Conservation (phyloP, 2,113 vertebrate species). For the Anoura caudifer region DNA sequence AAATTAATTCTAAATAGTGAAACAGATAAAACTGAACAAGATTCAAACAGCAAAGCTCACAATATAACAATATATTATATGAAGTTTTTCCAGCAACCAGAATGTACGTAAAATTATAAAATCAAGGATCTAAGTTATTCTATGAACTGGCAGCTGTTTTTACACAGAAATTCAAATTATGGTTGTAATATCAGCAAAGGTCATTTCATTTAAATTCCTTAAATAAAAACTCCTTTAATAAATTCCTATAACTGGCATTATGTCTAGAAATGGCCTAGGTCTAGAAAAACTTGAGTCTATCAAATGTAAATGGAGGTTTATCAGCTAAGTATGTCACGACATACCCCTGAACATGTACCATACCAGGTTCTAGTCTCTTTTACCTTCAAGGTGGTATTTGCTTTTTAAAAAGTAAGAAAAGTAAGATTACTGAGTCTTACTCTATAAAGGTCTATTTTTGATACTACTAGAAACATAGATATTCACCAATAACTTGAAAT, state of each 20-base stretch:
- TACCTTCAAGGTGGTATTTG: not conserved
- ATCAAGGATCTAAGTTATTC: not conserved
- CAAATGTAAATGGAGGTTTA: not conserved
- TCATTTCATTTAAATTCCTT: slow-evolving; percentile 38
- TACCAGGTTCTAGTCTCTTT: not conserved
- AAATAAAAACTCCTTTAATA: slow-evolving; percentile 42
- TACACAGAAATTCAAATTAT: slow-evolving; percentile 56
- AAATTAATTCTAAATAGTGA: slow-evolving; percentile 60
- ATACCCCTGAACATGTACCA: not conserved
- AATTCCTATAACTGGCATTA: slow-evolving; percentile 39
- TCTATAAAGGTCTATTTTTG: not conserved
- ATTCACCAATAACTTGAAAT: slow-evolving; percentile 16
- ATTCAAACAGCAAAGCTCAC: slow-evolving; percentile 34
- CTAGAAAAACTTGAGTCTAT: slow-evolving; percentile 34
- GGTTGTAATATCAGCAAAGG: slow-evolving; percentile 17
- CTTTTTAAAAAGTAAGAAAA: slow-evolving; percentile 29
- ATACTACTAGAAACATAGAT: not conserved
- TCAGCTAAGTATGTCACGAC: not conserved
- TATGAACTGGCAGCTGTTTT: not conserved
- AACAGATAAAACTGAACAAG: slow-evolving; percentile 48
- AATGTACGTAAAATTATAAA: slow-evolving; percentile 43
- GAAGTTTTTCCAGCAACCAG: slow-evolving; percentile 35
- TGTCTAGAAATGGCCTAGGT: slow-evolving; percentile 35
- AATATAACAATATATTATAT: not conserved
- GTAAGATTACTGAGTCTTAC: not conserved